Conservation (phyloP, 2,888 invertebrate genomes). For the Agrotis puta region DNA sequence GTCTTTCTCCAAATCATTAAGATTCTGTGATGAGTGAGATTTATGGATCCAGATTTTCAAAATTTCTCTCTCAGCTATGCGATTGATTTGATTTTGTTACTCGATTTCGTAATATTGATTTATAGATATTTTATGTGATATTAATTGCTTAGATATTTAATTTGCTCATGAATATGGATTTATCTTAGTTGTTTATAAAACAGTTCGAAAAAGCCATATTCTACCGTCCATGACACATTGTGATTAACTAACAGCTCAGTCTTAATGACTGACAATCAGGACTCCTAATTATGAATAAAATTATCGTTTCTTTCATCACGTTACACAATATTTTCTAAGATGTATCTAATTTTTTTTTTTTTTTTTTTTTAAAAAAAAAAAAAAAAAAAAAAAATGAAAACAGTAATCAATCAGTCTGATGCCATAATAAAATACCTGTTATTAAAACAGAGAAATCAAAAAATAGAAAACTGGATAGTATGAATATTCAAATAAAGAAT, state of each 20-base stretch:
- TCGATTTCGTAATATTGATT: constrained; percentile 28
- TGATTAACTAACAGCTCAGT: constrained; percentile 1
- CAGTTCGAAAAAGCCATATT: neutral
- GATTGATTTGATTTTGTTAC: constrained; percentile 21
- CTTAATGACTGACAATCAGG: constrained; percentile 7
- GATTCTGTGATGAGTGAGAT: constrained; percentile 33
- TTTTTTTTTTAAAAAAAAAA: too few species aligned
- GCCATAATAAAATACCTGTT: constrained; percentile 11
- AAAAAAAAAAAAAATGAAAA: too few species aligned
- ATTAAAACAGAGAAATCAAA: constrained; percentile 39
- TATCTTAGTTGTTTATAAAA: neutral
- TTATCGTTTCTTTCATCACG: constrained; percentile 11
- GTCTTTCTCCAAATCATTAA: constrained; percentile 32
- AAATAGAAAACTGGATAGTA: constrained; percentile 22
- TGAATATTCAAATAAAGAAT: constrained; percentile 17
- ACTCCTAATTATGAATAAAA: constrained; percentile 5
- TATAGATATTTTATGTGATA: neutral
- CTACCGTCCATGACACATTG: neutral
- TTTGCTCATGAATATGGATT: neutral
- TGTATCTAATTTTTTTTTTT: too few species aligned
- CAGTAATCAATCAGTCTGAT: constrained; percentile 28
- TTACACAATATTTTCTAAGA: constrained; percentile 23
- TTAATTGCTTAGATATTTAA: constrained; percentile 22
- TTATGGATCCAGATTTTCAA: constrained; percentile 53
- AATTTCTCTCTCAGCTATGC: constrained; percentile 34